These are phyloP conservation scores for Parasteatoda tepidariorum DNA, from an alignment of 1,140 invertebrate species.

Conservation along the genomic window DNA sequence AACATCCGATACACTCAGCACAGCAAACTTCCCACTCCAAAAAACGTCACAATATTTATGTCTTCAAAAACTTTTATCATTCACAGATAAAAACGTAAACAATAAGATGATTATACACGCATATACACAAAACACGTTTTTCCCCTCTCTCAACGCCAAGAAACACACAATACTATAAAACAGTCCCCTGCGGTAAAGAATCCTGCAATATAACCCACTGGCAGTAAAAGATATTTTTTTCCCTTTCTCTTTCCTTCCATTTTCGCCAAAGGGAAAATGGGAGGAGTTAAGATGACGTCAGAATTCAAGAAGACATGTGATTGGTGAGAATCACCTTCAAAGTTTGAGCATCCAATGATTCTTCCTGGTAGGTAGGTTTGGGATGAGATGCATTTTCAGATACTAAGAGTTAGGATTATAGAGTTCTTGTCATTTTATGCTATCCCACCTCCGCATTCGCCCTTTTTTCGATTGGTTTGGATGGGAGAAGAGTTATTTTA, in stretches of 20 bases:
- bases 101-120: neutral
- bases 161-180: constrained; percentile 5
- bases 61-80: neutral
- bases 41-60: neutral
- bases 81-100: neutral
- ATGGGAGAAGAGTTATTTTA: neutral
- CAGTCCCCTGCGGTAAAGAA: neutral
- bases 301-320: neutral
- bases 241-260: constrained; percentile 13
- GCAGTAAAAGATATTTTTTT: constrained; percentile 25
- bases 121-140: neutral
- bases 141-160: neutral
- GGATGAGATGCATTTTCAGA: constrained; percentile 37
- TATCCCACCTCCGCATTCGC: neutral
- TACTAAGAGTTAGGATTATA: constrained; percentile 15
- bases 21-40: neutral
- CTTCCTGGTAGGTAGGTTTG: constrained; percentile 1
- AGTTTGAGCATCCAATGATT: constrained; percentile 44
- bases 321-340: constrained; percentile 33
- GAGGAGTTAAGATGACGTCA: constrained; percentile 38
- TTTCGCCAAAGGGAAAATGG: neutral
- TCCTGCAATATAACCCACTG: neutral
- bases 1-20: neutral
- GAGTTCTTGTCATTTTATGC: constrained; percentile 42
- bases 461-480: constrained; percentile 1